Evolutionary conservation across 2,797 vertebrate species (phyloP).

Genomic region (Cuculus canorus): DNA sequence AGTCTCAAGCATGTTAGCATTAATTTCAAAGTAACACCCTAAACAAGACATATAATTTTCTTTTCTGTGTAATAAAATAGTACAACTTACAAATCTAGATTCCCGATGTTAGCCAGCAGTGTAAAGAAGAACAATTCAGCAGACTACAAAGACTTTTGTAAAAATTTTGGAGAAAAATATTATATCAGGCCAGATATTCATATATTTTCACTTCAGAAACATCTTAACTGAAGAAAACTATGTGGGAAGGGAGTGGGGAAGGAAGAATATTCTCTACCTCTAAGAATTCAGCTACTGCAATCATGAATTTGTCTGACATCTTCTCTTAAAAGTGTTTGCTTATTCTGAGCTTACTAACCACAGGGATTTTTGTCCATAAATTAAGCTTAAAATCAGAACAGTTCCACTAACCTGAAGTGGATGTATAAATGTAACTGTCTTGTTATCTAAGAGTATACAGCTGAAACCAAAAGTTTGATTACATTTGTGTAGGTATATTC

Average conservation of each 20-base stretch:
- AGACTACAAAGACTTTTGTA: background rate
- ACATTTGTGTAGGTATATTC: background rate
- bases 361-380: background rate
- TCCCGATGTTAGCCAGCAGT: background rate
- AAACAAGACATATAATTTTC: background rate
- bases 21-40: constrained; percentile 1
- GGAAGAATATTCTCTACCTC: background rate
- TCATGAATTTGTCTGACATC: background rate
- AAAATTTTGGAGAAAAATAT: background rate
- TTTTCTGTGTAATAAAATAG: background rate
- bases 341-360: background rate
- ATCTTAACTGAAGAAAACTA: background rate
- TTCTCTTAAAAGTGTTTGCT: background rate
- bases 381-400: background rate
- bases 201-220: background rate
- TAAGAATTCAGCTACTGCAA: background rate
- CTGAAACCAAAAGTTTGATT: background rate
- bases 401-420: background rate
- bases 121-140: background rate
- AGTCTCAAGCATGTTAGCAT: background rate
- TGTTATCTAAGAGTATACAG: background rate
- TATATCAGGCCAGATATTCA: background rate
- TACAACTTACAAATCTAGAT: background rate
- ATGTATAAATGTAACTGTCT: background rate
- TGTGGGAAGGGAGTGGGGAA: background rate